These are phyloP conservation scores for Lobophora halterata DNA, from an alignment of 2,888 invertebrate genomes.

Conservation along the genomic window DNA sequence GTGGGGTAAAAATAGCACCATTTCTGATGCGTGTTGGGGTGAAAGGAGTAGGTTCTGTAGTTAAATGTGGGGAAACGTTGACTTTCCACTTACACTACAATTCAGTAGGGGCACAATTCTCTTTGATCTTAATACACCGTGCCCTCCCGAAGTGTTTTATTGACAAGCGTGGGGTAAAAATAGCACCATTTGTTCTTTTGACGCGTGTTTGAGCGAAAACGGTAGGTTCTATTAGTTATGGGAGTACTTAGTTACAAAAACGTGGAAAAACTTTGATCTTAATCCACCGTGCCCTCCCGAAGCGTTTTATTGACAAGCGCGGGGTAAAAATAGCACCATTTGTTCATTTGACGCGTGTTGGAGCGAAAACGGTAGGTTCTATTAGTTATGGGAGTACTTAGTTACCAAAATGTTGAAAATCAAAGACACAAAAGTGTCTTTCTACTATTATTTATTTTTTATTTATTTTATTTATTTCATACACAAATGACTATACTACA, in stretches of 20 bases:
- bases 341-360: constrained; percentile 36
- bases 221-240: constrained; percentile 14
- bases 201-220: constrained; percentile 25
- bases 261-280: constrained; percentile 68
- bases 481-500: too few species aligned
- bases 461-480: too few species aligned
- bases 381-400: constrained; percentile 9
- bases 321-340: constrained; percentile 45
- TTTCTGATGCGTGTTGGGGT: too few species aligned
- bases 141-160: constrained; percentile 55
- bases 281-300: constrained; percentile 54
- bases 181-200: constrained; percentile 41
- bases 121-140: constrained; percentile 60
- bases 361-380: constrained; percentile 18
- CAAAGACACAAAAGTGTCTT: constrained; percentile 52
- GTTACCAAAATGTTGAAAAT: too few species aligned
- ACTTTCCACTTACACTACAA: background rate
- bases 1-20: too few species aligned
- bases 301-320: constrained; percentile 53
- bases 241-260: constrained; percentile 4
- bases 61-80: too few species aligned
- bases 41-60: too few species aligned
- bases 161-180: constrained; percentile 53
- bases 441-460: too few species aligned
- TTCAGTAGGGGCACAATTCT: constrained; percentile 17